Conservation (phyloP, 2,888 invertebrate genomes). For the Phortica magna region DNA sequence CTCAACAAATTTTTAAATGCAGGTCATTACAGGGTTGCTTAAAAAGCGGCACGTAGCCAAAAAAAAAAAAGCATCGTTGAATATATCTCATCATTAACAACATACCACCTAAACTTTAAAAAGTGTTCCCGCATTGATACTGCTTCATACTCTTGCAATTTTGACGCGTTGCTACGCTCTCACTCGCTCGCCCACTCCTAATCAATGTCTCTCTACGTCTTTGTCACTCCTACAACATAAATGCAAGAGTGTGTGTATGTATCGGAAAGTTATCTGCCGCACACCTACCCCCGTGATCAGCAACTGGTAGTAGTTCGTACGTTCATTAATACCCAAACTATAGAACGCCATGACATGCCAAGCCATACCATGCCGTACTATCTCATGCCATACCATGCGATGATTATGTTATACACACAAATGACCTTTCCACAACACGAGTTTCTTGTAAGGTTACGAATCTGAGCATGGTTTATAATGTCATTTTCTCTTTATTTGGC, state of each 20-base stretch:
- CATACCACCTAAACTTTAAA: constrained; percentile 20
- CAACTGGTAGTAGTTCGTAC: constrained; percentile 54
- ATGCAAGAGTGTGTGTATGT: constrained; percentile 41
- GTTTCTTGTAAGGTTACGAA: constrained; percentile 24
- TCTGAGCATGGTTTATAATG: constrained; percentile 42
- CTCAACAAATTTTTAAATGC: background rate
- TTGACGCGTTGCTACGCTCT: background rate
- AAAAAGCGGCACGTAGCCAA: background rate
- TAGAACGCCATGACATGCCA: constrained; percentile 15
- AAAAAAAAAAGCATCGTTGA: background rate
- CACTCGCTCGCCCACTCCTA: background rate
- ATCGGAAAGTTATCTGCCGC: constrained; percentile 69
- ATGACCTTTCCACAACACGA: constrained; percentile 58
- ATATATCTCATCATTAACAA: background rate
- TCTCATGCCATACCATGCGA: constrained; percentile 29
- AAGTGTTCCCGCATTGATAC: constrained; percentile 48
- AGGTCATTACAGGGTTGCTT: constrained; percentile 16
- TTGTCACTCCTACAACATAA: constrained; percentile 21
- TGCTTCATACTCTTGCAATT: constrained; percentile 49
- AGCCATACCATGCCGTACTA: constrained; percentile 36
- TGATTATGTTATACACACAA: constrained; percentile 67
- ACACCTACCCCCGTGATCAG: constrained; percentile 70
- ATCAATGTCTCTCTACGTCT: background rate
- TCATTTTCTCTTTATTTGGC: constrained; percentile 35
- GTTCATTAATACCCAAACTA: constrained; percentile 52